phyloP scores from a whole-genome alignment of 1,140 invertebrate species.

The Zophobas atratus region DNA sequence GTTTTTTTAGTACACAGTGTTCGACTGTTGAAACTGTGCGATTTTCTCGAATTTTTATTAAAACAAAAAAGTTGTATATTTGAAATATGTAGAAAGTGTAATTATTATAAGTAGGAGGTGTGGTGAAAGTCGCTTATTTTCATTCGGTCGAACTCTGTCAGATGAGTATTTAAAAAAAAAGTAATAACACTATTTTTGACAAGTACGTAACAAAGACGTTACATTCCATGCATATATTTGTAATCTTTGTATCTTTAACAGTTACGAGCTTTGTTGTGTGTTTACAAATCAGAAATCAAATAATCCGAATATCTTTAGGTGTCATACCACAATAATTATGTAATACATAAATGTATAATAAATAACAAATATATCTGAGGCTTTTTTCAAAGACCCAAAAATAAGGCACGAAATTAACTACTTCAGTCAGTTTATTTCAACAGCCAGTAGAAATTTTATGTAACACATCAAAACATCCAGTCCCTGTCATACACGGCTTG shows the following conservation, averaged over 20 bases:
- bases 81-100: slow-evolving; percentile 30
- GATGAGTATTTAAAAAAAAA: slow-evolving; percentile 28
- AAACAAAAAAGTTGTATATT: slow-evolving; percentile 27
- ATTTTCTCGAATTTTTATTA: slow-evolving; percentile 22
- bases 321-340: slow-evolving; percentile 66
- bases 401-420: no score
- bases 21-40: slow-evolving; percentile 2
- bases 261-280: slow-evolving; percentile 64
- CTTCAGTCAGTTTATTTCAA: no score
- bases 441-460: slow-evolving; percentile 17
- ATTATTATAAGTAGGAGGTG: slow-evolving; percentile 26
- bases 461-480: slow-evolving; percentile 80
- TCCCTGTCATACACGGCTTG: slow-evolving; percentile 86
- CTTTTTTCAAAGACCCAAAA: neutral
- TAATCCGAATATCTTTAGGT: slow-evolving; percentile 65
- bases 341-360: slow-evolving; percentile 66
- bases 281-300: slow-evolving; percentile 64
- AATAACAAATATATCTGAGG: slow-evolving; percentile 56
- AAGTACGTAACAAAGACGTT: slow-evolving; percentile 56
- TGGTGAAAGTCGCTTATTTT: slow-evolving; percentile 9
- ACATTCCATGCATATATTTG: slow-evolving; percentile 58
- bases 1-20: neutral
- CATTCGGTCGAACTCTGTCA: slow-evolving; percentile 18
- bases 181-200: slow-evolving; percentile 63
- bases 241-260: slow-evolving; percentile 55